These are phyloP conservation scores for Panagrolaimus sp. DNA, from an alignment of 1,140 invertebrate genomes.

Conservation along the genomic window DNA sequence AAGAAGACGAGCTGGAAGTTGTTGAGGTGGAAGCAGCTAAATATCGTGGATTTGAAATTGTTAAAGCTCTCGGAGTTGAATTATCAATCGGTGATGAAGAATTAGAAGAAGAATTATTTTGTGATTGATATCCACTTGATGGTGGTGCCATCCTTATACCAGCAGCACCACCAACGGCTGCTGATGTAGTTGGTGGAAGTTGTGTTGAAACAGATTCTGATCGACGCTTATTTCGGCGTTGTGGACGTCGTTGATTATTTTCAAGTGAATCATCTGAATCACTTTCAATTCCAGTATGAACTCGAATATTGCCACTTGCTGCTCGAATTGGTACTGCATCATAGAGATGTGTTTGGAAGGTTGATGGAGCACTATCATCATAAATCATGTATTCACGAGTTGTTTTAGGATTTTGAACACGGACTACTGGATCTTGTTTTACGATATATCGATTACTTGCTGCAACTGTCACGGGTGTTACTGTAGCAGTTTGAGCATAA, in stretches of 20 bases:
- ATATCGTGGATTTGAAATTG: slow-evolving; percentile 2
- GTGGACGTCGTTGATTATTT: neutral
- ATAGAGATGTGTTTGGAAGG: neutral
- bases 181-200: neutral
- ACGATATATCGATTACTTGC: neutral
- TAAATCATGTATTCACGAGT: slow-evolving; percentile 4
- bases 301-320: neutral
- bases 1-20: neutral
- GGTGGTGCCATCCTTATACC: neutral
- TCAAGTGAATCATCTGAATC: slow-evolving; percentile 1
- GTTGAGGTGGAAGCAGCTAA: neutral
- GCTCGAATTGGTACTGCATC: neutral
- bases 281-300: slow-evolving; percentile 1
- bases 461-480: too few relatives aligned
- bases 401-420: neutral
- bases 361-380: neutral
- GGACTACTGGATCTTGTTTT: neutral
- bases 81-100: slow-evolving; percentile 1
- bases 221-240: slow-evolving; percentile 1
- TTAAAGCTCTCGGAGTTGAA: neutral
- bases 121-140: neutral
- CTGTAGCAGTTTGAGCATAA: neutral
- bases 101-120: neutral
- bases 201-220: neutral
- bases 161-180: too few relatives aligned